phyloP scores from a whole-genome alignment of 2,888 invertebrate genomes.

The Oscheius sp. region DNA sequence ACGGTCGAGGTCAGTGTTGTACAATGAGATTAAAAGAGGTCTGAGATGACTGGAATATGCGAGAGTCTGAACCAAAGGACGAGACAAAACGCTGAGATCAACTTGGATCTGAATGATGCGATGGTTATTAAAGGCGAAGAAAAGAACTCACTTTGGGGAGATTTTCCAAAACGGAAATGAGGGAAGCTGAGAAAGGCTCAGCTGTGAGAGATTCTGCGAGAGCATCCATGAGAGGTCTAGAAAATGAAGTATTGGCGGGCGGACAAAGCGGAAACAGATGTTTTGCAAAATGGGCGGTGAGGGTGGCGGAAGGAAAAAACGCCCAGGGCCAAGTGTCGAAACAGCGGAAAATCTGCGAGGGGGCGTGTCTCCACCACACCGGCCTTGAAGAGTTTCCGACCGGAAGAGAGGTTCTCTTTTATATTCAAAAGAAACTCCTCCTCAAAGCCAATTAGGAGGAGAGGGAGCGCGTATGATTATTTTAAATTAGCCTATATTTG shows the following conservation, averaged over 20 bases:
- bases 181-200: constrained; percentile 53
- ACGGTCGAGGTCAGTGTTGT: constrained; percentile 58
- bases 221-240: constrained; percentile 28
- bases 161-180: constrained; percentile 55
- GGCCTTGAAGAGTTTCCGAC: constrained; percentile 11
- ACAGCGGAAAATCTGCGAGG: neutral
- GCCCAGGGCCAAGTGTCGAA: neutral
- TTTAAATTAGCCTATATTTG: neutral
- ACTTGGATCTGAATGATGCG: constrained; percentile 34
- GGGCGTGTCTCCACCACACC: neutral
- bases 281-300: neutral
- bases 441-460: neutral
- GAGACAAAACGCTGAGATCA: constrained; percentile 61
- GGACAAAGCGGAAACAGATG: neutral
- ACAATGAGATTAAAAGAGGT: constrained; percentile 60
- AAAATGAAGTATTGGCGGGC: neutral
- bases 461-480: neutral
- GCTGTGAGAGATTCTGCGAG: constrained; percentile 29
- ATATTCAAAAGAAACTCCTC: neutral
- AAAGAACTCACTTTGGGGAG: constrained; percentile 46
- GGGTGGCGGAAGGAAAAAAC: constrained; percentile 2
- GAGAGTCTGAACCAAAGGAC: constrained; percentile 66
- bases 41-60: constrained; percentile 58
- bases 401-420: neutral
- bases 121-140: neutral